Base-by-base conservation (phyloP, 1,140 invertebrate species). In the Drosophila subpulchrella region DNA sequence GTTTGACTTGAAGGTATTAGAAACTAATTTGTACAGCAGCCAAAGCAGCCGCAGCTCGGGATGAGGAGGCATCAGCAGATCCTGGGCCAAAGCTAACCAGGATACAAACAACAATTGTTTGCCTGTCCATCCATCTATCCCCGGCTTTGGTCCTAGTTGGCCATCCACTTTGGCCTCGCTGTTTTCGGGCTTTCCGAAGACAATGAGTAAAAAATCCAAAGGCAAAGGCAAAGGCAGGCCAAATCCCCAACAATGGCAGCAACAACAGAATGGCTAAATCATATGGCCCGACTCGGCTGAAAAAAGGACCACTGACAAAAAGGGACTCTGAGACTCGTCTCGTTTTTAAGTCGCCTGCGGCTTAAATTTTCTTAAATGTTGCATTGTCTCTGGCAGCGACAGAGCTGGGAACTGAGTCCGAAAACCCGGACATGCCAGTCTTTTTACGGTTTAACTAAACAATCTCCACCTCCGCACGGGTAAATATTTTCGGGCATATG, bases 1-100 rank as follows among this genome's bases (percentile, higher is more conserved):
- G 83, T 88, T 88, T 88, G 84, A 88, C 84, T 88, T 88, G 80
- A 88, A 88, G 84, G 84, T 88, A 88, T 88, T 88, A 88, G 84
- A 88, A 88, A 88, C 84, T 88, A 88, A 88, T 88, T 88, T 88
- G 84, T 88, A 78, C 68, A 81, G 84, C 76, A 89, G 67, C 68
- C 61, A 71, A 58, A 72, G 78, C 67, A 81, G 78, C 56, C 44
- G 51, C 66, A 78, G 53, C 39, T 65, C 36, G 48, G 51, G 20
- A 6, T 48, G 38, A 38, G 50, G 73, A 27, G 30, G 58, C 13
- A 30, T 12, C 13, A 17, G 47, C 27, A 48, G 47, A 48, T 32
- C 62, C 27, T 15, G 15, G 27, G 39, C 27, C 63, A 78, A 82
- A 82, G 78, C 75, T 80, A 78, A 66, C 68, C 62, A 80, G 80